Evolutionary conservation across 1,140 invertebrate species (phyloP).

Genomic region (Pogonomyrmex barbatus): DNA sequence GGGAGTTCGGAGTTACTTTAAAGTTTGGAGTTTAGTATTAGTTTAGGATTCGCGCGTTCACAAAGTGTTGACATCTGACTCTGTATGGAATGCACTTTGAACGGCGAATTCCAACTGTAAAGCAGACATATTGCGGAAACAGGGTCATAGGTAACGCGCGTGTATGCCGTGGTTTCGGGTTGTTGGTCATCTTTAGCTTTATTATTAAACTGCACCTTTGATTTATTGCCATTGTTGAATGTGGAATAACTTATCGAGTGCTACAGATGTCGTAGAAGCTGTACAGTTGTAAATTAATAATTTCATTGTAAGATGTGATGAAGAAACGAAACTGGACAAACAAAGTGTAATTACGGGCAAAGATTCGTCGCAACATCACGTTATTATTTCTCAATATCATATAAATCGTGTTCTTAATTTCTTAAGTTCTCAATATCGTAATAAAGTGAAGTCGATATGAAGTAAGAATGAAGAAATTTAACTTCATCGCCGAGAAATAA

Average conservation of each 20-base stretch:
- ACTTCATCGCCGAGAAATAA: slow-evolving; percentile 16
- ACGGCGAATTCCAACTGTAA: slow-evolving; percentile 30
- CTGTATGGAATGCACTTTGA: slow-evolving; percentile 30
- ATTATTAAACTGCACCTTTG: slow-evolving; percentile 26
- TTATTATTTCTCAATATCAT: slow-evolving; percentile 4
- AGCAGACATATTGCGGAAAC: slow-evolving; percentile 34
- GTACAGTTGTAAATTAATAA: slow-evolving; percentile 5
- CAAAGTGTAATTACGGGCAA: background rate
- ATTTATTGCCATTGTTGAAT: slow-evolving; percentile 22
- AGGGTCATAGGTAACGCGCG: slow-evolving; percentile 23
- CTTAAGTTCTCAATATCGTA: too few species aligned
- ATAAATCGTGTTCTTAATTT: background rate
- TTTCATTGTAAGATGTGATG: background rate
- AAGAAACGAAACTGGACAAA: background rate
- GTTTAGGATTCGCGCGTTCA: slow-evolving; percentile 25
- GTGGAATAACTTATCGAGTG: background rate
- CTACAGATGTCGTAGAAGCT: background rate
- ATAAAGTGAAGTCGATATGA: too few species aligned
- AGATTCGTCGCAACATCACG: background rate
- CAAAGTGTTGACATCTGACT: slow-evolving; percentile 32
- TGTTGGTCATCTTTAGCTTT: slow-evolving; percentile 14
- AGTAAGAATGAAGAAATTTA: background rate
- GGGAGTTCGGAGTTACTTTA: slow-evolving; percentile 10
- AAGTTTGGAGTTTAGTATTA: background rate
- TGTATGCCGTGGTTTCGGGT: background rate